Conservation (phyloP, 2,113 vertebrate species). For the Suncus etruscus region DNA sequence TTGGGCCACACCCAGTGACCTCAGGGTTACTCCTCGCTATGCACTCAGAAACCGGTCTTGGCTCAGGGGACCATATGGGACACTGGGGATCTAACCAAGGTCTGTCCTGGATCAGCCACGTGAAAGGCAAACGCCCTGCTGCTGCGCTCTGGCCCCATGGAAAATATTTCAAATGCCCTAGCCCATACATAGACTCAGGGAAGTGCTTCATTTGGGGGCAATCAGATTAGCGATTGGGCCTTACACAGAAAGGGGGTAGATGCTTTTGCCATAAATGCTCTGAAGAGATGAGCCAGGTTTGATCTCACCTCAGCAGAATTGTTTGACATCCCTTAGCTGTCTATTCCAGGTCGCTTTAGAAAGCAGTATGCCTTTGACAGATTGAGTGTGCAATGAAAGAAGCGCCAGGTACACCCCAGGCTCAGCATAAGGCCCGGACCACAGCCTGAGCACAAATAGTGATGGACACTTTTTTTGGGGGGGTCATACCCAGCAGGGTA, state of each 20-base stretch:
- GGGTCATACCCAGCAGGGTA: too few species aligned
- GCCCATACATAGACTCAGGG: neutral
- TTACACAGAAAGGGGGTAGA: neutral
- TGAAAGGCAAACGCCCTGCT: too few species aligned
- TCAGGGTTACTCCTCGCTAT: too few species aligned
- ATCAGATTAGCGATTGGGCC: conserved; percentile 19
- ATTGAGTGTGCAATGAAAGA: neutral
- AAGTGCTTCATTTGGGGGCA: conserved; percentile 43
- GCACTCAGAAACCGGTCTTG: too few species aligned
- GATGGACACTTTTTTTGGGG: conserved; percentile 14
- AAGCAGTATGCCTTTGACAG: neutral
- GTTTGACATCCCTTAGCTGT: conserved; percentile 8
- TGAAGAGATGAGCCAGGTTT: neutral
- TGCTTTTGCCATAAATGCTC: conserved; percentile 33
- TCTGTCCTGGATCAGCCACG: too few species aligned
- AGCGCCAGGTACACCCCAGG: neutral
- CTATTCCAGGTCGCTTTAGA: conserved; percentile 2
- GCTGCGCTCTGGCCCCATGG: neutral
- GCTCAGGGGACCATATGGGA: too few species aligned
- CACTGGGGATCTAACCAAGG: too few species aligned
- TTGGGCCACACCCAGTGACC: too few species aligned
- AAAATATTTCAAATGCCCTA: conserved; percentile 41
- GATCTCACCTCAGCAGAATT: conserved; percentile 34
- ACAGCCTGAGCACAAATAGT: neutral
- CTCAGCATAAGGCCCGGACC: neutral